phyloP scores from a whole-genome alignment of 1,140 invertebrate species.

The Vollenhovia emeryi region DNA sequence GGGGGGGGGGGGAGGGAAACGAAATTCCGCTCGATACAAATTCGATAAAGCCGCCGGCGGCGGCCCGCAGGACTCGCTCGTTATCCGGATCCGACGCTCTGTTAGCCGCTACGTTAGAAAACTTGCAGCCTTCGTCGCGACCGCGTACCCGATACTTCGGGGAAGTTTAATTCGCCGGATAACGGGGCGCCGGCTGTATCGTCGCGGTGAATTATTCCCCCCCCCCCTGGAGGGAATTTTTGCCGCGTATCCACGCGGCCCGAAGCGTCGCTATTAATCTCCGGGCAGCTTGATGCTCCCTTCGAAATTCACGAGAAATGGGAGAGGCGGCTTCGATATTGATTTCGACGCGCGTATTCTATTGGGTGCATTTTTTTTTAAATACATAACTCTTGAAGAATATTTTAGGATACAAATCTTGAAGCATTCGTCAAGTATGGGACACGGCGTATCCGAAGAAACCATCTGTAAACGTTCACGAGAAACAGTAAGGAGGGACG shows the following conservation, averaged over 20 bases:
- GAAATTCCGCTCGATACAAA: slow-evolving; percentile 69
- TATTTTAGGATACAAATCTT: neutral
- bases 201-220: neutral
- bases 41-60: slow-evolving; percentile 59
- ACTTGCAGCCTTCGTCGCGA: slow-evolving; percentile 2
- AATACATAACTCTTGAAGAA: slow-evolving; percentile 1
- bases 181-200: neutral
- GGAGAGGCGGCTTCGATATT: neutral
- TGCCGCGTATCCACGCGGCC: neutral
- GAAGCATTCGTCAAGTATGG: neutral
- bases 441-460: neutral
- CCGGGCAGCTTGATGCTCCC: neutral
- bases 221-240: neutral
- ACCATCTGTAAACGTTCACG: neutral
- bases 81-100: slow-evolving; percentile 33
- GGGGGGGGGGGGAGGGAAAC: too few relatives aligned
- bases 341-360: neutral
- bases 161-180: slow-evolving; percentile 26
- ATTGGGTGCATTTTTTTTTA: neutral
- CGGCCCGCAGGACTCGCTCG: slow-evolving; percentile 18
- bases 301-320: neutral
- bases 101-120: slow-evolving; percentile 39
- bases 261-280: slow-evolving; percentile 11
- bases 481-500: too few relatives aligned
- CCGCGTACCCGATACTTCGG: slow-evolving; percentile 19